Percentiles rank a stretch among this genome's conserved stretches.
These are phyloP conservation scores for Presbytis comata DNA, from an alignment of 2,797 vertebrate species.

Conservation along the genomic window DNA sequence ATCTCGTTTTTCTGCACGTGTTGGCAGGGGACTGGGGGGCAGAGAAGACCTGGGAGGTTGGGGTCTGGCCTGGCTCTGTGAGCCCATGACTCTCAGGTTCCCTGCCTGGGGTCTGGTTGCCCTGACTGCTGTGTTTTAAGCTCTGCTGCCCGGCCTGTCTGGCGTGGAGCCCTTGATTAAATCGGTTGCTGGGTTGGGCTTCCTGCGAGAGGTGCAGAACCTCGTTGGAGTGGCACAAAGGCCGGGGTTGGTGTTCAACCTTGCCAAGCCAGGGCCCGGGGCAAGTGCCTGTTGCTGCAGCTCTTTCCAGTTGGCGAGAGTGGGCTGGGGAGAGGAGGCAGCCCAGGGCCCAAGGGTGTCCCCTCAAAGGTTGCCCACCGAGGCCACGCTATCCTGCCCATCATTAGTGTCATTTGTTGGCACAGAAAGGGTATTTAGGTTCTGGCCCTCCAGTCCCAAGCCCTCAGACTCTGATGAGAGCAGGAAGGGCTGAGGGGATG, in stretches of 20 bases:
- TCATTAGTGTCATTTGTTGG: background rate
- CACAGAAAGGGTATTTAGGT: background rate
- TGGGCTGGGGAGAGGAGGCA: background rate
- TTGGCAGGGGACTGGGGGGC: background rate
- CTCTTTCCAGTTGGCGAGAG: background rate
- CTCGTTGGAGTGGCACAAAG: background rate
- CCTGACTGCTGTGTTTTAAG: background rate
- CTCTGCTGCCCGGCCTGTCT: background rate
- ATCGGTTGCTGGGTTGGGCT: background rate
- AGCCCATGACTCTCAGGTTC: background rate
- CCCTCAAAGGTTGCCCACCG: background rate
- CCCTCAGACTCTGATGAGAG: background rate
- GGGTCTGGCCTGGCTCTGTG: background rate
- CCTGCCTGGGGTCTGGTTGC: rapidly evolving
- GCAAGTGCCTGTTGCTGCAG: background rate
- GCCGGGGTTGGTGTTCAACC: background rate
- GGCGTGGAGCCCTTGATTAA: background rate
- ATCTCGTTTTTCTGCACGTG: background rate
- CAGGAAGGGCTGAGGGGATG: too few species aligned
- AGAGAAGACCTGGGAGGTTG: background rate
- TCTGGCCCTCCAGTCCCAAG: background rate
- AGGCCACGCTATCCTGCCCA: background rate
- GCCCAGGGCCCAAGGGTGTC: background rate
- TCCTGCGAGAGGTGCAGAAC: background rate
- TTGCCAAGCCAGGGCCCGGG: background rate